Conservation (phyloP, 2,888 invertebrate species). For the Thecocarcelia acutangulata region DNA sequence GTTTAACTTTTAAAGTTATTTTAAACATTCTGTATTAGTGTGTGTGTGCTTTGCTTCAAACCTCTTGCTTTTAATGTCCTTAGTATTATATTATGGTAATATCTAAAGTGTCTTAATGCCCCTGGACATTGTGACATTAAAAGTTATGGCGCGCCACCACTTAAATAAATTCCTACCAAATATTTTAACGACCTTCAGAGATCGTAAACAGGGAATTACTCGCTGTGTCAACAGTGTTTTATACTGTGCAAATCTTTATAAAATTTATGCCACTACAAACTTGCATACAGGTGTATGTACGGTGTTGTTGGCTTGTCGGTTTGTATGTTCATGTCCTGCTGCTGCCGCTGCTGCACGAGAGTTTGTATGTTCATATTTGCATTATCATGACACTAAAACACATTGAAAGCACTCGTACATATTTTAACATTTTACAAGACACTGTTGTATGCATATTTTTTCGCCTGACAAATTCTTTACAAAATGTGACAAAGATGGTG, state of each 20-base stretch:
- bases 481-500: slow-evolving; percentile 43
- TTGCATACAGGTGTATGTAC: not conserved
- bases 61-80: not conserved
- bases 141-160: not conserved
- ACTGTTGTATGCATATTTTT: slow-evolving; percentile 58
- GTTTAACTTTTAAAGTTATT: not conserved
- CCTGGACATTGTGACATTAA: slow-evolving; percentile 2
- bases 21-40: too few relatives aligned
- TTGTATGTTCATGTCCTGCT: not conserved
- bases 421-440: slow-evolving; percentile 55
- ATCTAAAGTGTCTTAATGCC: not conserved
- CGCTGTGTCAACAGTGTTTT: slow-evolving; percentile 22
- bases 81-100: not conserved
- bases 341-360: not conserved
- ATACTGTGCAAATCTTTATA: slow-evolving; percentile 18
- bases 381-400: slow-evolving; percentile 51
- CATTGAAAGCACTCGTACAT: slow-evolving; percentile 33
- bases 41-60: not conserved
- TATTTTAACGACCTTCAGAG: slow-evolving; percentile 38
- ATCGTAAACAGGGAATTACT: slow-evolving; percentile 37
- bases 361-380: slow-evolving; percentile 21
- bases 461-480: slow-evolving; percentile 56
- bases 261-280: not conserved
- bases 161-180: slow-evolving; percentile 7
- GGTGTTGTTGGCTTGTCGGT: not conserved